Conservation (phyloP, 1,140 invertebrate species). For the Idris sp. region DNA sequence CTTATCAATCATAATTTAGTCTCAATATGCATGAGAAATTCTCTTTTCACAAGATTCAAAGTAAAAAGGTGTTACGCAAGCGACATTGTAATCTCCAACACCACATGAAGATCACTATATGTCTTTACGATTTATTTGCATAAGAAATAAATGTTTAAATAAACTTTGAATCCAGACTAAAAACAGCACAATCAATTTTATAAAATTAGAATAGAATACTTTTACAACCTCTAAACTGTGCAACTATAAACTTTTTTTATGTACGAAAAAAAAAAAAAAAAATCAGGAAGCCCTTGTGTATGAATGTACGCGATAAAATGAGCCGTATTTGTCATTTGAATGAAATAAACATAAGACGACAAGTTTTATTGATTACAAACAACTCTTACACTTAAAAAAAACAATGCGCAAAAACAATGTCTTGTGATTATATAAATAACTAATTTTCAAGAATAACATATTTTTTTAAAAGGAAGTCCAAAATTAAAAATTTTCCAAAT, state of each 20-base stretch:
- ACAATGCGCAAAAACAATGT: no score
- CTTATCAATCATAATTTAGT: no score
- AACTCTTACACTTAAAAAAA: not conserved
- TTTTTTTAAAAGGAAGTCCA: no score
- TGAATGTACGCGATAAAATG: conserved; percentile 8
- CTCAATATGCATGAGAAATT: no score
- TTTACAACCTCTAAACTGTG: conserved; percentile 6
- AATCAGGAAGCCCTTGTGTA: conserved; percentile 14
- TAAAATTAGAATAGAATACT: conserved; percentile 11
- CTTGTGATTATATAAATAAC: no score
- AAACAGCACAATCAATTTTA: conserved; percentile 7
- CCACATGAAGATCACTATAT: not conserved
- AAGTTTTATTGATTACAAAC: conserved; percentile 2
- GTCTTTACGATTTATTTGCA: conserved; percentile 5
- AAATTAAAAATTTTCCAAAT: no score
- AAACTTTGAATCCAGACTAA: not conserved
- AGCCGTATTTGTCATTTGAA: conserved; percentile 2
- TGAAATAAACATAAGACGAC: conserved; percentile 2
- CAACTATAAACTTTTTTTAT: conserved; percentile 8
- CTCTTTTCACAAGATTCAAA: no score
- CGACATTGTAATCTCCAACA: not conserved
- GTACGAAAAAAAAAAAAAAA: not conserved
- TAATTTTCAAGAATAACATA: no score
- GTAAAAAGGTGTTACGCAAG: not conserved
- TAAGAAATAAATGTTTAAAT: conserved; percentile 1